Conservation (phyloP, 2,888 invertebrate species). For the Alloplasta piceator region DNA sequence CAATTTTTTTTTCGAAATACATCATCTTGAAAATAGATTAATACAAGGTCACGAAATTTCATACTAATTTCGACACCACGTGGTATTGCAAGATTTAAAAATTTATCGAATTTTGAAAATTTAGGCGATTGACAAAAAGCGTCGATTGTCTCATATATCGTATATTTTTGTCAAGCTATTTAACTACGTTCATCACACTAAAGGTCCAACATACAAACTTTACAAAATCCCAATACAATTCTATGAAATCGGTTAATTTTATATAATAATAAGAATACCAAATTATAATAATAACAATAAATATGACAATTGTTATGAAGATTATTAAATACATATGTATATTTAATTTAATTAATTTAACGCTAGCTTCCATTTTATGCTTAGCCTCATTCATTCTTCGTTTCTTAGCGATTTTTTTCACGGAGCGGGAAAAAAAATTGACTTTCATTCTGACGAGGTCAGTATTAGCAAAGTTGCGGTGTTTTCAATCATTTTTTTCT, state of each 20-base stretch:
- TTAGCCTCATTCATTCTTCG: slow-evolving; percentile 17
- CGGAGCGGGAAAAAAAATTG: slow-evolving; percentile 48
- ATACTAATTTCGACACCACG: too few relatives aligned
- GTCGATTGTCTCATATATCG: background rate
- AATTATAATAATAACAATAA: too few relatives aligned
- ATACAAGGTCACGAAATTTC: too few relatives aligned
- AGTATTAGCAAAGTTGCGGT: slow-evolving; percentile 34
- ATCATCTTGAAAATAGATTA: too few relatives aligned
- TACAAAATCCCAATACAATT: slow-evolving; percentile 73
- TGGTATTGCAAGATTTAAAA: too few relatives aligned
- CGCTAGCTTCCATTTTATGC: slow-evolving; percentile 12
- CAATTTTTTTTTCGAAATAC: too few relatives aligned
- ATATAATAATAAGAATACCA: too few relatives aligned
- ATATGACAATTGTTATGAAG: slow-evolving; percentile 48
- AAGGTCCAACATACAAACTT: slow-evolving; percentile 74
- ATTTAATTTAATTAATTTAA: slow-evolving; percentile 20
- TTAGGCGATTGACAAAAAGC: too few relatives aligned
- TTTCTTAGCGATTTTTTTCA: slow-evolving; percentile 35
- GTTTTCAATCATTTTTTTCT: slow-evolving; percentile 21
- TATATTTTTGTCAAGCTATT: slow-evolving; percentile 25
- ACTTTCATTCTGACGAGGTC: slow-evolving; percentile 36
- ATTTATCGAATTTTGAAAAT: too few relatives aligned
- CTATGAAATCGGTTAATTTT: slow-evolving; percentile 53
- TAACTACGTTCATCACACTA: slow-evolving; percentile 52
- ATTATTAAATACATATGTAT: slow-evolving; percentile 36